These are phyloP conservation scores for Panopea generosa DNA, from an alignment of 2,888 invertebrate genomes.

Conservation along the genomic window DNA sequence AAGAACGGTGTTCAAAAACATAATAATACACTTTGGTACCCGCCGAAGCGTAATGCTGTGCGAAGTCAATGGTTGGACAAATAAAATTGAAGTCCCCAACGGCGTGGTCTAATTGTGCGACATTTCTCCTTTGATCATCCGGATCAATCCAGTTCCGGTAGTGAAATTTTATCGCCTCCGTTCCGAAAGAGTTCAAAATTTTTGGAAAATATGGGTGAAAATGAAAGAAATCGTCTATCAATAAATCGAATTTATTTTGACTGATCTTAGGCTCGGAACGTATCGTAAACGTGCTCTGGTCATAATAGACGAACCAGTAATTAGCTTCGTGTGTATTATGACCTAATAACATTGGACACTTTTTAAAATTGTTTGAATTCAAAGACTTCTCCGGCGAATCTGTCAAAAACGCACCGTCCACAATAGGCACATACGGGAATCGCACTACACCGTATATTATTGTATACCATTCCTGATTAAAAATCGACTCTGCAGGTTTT, in stretches of 20 bases:
- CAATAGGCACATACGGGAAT: constrained; percentile 97
- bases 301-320: constrained; percentile 95
- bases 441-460: constrained; percentile 88
- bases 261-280: constrained; percentile 87
- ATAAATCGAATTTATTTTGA: constrained; percentile 91
- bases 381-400: constrained; percentile 90
- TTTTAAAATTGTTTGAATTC: constrained; percentile 94
- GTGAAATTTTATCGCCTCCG: constrained; percentile 95
- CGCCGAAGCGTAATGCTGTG: constrained; percentile 94
- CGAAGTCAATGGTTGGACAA: constrained; percentile 97
- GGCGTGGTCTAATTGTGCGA: constrained; percentile 95
- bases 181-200: constrained; percentile 89
- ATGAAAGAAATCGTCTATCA: constrained; percentile 93
- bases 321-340: constrained; percentile 97
- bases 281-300: constrained; percentile 25
- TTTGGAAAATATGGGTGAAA: constrained; percentile 86
- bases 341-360: constrained; percentile 95
- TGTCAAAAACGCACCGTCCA: constrained; percentile 96
- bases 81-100: constrained; percentile 98
- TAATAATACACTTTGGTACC: constrained; percentile 96
- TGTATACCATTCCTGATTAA: constrained; percentile 61
- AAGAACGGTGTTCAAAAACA: constrained; percentile 93
- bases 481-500: constrained; percentile 73
- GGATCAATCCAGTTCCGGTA: constrained; percentile 96
- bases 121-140: constrained; percentile 93